Evolutionary conservation across 2,797 vertebrate species (phyloP), one percentile per base, ranked within the genome.

Genomic region (Linurgus olivaceus): DNA sequence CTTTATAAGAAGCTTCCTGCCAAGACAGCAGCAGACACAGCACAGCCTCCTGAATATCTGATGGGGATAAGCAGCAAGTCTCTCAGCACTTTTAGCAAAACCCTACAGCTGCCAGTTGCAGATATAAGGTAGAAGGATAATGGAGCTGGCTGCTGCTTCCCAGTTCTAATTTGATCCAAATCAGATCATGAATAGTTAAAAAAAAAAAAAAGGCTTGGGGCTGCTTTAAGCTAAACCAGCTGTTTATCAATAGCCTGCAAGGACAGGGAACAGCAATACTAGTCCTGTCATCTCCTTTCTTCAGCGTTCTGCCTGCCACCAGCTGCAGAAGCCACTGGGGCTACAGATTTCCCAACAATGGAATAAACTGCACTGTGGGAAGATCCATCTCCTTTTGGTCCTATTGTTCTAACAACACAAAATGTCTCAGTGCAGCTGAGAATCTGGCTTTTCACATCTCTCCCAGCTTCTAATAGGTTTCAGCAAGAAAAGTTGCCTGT

Each of bases 371-470:
- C 91, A 25, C 1, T 28, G 85, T 78, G 79, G 91, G 85, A 94
- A 93, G 79, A 94, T 86, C 79, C 62, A 63, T 92, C 85, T 91
- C 48, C 2, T 72, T 90, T 79, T 91, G 62, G 79, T 83, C 58
- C 87, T 52, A 94, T 95, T 96, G 95, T 97, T 95, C 79, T 94
- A 81, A 40, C 42, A 73, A 79, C 28, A 91, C 83, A 75, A 88
- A 94, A 86, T 86, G 58, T 86, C 79, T 92, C 93, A 86, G 47
- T 81, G 65, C 79, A 86, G 71, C 78, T 72, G 65, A 89, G 86
- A 95, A 80, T 96, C 86, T 96, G 73, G 24, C 44, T 93, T 18
- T 88, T 83, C 1, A 2, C 66, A 48, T 84, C 73, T 84, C 65
- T 88, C 72, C 12, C 68, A 84, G 55, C 59, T 86, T 77, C 81